A percentile compares a stretch with the other conserved stretches of the same genome.
Conservation (phyloP, 2,113 vertebrate genomes). For the Symphodus melops region DNA sequence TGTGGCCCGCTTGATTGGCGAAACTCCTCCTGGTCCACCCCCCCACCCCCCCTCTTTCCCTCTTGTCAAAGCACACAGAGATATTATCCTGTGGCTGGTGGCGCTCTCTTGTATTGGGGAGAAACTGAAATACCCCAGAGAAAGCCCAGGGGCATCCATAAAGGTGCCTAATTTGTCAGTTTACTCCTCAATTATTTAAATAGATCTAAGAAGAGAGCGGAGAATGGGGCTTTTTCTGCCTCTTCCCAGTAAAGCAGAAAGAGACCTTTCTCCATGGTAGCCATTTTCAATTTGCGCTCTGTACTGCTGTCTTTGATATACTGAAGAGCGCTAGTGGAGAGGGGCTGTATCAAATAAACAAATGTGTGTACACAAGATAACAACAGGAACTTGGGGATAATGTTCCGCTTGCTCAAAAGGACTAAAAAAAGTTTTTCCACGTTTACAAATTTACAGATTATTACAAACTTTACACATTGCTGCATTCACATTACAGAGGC, state of each 20-base stretch:
- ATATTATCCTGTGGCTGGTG: constrained; percentile 82
- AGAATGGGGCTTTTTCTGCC: constrained; percentile 77
- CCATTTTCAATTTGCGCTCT: constrained; percentile 80
- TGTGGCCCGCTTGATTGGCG: constrained; percentile 84
- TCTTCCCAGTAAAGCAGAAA: constrained; percentile 71
- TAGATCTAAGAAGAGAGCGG: constrained; percentile 78
- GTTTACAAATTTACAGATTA: constrained; percentile 62
- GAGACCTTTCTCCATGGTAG: constrained; percentile 82
- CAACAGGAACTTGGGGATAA: constrained; percentile 75
- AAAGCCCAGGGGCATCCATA: constrained; percentile 80
- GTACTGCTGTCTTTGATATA: constrained; percentile 79
- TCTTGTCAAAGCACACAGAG: constrained; percentile 76
- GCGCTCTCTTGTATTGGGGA: constrained; percentile 75
- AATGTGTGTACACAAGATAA: constrained; percentile 83
- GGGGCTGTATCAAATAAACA: constrained; percentile 81
- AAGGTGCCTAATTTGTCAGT: constrained; percentile 86
- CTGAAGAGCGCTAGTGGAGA: constrained; percentile 70
- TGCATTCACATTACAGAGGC: constrained; percentile 22
- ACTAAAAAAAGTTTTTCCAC: constrained; percentile 65
- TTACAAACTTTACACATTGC: constrained; percentile 55
- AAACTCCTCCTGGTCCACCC: constrained; percentile 82
- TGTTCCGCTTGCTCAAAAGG: constrained; percentile 67
- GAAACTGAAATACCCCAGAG: constrained; percentile 74
- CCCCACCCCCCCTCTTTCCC: constrained; percentile 36
- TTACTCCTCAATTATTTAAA: constrained; percentile 88